Percentiles rank a stretch among this genome's conserved stretches.
These are phyloP conservation scores for Lophura nycthemera DNA, from an alignment of 2,113 vertebrate genomes.

Conservation along the genomic window DNA sequence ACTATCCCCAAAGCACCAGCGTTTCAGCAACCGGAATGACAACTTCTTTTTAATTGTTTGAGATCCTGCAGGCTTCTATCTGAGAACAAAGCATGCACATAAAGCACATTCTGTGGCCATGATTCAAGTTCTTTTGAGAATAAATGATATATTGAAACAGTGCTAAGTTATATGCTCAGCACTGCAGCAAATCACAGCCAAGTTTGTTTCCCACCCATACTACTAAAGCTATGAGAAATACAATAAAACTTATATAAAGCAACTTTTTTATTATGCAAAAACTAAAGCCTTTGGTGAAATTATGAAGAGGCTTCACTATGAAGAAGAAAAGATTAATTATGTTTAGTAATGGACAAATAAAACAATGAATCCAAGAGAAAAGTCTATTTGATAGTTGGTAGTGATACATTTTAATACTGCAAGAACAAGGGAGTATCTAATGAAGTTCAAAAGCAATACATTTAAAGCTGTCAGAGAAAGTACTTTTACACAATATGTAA, in stretches of 20 bases:
- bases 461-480: slow-evolving; percentile 35
- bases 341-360: neutral
- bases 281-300: neutral
- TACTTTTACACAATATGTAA: slow-evolving; percentile 36
- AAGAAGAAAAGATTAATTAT: neutral
- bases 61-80: slow-evolving; percentile 68
- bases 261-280: neutral
- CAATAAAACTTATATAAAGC: slow-evolving; percentile 9
- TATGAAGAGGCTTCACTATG: neutral
- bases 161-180: slow-evolving; percentile 35
- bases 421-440: slow-evolving; percentile 4
- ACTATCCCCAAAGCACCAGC: slow-evolving; percentile 28
- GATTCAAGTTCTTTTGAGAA: slow-evolving; percentile 69
- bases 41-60: slow-evolving; percentile 69
- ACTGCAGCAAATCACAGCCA: neutral
- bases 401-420: neutral
- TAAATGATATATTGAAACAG: slow-evolving; percentile 67
- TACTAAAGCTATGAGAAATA: neutral
- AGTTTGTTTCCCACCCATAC: neutral
- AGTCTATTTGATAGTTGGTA: neutral
- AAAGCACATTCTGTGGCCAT: slow-evolving; percentile 49
- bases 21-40: slow-evolving; percentile 45
- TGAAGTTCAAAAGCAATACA: slow-evolving; percentile 26
- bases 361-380: neutral
- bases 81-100: slow-evolving; percentile 53